Percentiles rank a stretch among this genome's conserved stretches.
phyloP scores from a whole-genome alignment of 2,797 vertebrate genomes.

The Anguilla obscura region DNA sequence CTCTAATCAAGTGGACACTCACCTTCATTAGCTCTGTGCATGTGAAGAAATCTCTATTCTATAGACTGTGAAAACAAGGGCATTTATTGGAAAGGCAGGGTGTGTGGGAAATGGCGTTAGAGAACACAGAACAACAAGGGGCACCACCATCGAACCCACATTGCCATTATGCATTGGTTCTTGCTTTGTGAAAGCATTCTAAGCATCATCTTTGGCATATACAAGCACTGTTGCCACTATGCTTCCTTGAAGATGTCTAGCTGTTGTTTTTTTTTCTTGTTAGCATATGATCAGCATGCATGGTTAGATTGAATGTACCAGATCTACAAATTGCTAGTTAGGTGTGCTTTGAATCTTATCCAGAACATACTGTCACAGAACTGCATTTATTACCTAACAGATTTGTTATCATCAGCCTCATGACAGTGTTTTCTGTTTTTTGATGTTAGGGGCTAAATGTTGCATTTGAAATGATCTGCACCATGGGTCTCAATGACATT shows the following conservation, averaged over 20 bases:
- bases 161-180: not conserved
- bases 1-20: constrained; percentile 31
- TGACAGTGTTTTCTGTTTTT: not conserved
- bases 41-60: constrained; percentile 5
- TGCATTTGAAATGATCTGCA: not conserved
- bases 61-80: not conserved
- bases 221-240: not conserved
- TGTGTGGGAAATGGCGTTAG: not conserved
- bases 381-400: not conserved
- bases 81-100: constrained; percentile 6
- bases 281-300: not conserved
- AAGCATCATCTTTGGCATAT: not conserved
- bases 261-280: not conserved
- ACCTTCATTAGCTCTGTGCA: not conserved
- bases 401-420: not conserved
- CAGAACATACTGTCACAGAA: not conserved
- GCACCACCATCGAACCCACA: not conserved
- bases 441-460: not conserved
- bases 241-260: not conserved
- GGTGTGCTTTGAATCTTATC: not conserved
- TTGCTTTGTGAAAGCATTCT: not conserved
- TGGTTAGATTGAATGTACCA: not conserved
- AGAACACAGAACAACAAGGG: not conserved
- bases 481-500: not conserved
- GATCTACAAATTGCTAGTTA: not conserved